Percentiles rank a stretch among this genome's conserved stretches.
These are phyloP conservation scores for Caenorhabditis inopinata DNA, from an alignment of 1,140 invertebrate genomes.

Conservation along the genomic window DNA sequence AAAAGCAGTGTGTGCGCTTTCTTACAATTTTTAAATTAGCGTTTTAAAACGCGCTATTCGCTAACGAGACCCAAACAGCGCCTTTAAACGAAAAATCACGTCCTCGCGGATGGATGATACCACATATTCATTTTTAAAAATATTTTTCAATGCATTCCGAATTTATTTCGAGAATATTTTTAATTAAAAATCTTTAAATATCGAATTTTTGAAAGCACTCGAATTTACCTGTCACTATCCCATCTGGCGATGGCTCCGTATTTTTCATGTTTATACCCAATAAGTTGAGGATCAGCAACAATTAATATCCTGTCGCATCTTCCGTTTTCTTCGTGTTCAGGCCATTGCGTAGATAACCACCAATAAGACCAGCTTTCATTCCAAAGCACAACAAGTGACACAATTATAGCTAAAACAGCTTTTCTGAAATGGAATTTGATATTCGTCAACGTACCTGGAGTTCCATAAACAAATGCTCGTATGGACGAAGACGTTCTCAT, in stretches of 20 bases:
- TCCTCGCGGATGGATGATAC: too few species aligned
- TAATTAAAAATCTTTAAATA: background rate
- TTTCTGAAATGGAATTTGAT: background rate
- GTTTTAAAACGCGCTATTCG: too few species aligned
- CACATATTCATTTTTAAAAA: too few species aligned
- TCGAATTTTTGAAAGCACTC: background rate
- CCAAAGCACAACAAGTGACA: constrained; percentile 38
- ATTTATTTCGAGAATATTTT: too few species aligned
- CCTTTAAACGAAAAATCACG: too few species aligned
- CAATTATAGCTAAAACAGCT: constrained; percentile 5
- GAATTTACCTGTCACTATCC: constrained; percentile 47
- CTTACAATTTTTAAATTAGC: too few species aligned
- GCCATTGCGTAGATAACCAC: background rate
- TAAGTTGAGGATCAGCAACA: constrained; percentile 51
- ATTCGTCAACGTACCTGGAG: background rate
- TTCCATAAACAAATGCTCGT: background rate
- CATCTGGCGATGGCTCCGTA: constrained; percentile 40
- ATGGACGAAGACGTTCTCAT: background rate
- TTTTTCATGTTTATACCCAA: constrained; percentile 46
- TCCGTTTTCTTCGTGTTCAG: background rate
- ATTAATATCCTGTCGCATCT: constrained; percentile 35
- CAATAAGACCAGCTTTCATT: constrained; percentile 37
- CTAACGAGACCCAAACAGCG: too few species aligned
- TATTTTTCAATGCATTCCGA: too few species aligned
- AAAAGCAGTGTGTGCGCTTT: too few species aligned